These are phyloP conservation scores for Sturnus vulgaris DNA, from an alignment of 2,113 vertebrate genomes.

Conservation along the genomic window DNA sequence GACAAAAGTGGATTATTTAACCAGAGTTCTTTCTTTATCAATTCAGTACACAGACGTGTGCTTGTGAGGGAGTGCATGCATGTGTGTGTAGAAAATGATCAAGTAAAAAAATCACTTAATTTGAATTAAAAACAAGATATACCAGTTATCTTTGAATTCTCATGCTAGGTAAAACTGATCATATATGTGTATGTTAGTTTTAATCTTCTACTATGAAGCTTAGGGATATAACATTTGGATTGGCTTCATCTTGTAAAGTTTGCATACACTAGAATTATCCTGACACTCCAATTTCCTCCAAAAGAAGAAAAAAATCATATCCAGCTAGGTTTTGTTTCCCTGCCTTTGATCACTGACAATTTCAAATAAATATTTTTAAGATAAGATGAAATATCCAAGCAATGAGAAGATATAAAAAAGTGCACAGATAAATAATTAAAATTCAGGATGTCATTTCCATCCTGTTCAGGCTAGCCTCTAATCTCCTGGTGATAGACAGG, in stretches of 20 bases:
- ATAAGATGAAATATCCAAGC: slow-evolving; percentile 70
- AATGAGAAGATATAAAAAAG: slow-evolving; percentile 50
- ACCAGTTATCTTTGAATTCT: slow-evolving; percentile 21
- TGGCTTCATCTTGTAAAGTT: slow-evolving; percentile 69
- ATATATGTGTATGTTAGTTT: neutral
- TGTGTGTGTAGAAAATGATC: slow-evolving; percentile 59
- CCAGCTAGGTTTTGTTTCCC: slow-evolving; percentile 69
- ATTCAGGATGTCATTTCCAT: slow-evolving; percentile 49
- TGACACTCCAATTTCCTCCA: slow-evolving; percentile 71
- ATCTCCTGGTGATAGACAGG: slow-evolving; percentile 23
- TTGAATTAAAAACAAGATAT: slow-evolving; percentile 63
- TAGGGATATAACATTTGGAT: slow-evolving; percentile 39
- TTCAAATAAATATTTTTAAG: slow-evolving; percentile 77
- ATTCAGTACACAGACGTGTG: slow-evolving; percentile 72
- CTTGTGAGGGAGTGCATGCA: neutral
- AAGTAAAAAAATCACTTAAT: slow-evolving; percentile 65
- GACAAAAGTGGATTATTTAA: slow-evolving; percentile 99
- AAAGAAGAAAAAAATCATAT: slow-evolving; percentile 40
- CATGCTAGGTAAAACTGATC: neutral
- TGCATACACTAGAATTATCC: slow-evolving; percentile 71
- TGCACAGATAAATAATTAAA: slow-evolving; percentile 70
- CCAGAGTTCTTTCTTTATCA: slow-evolving; percentile 85
- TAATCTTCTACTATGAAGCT: slow-evolving; percentile 19
- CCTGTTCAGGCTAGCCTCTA: slow-evolving; percentile 23
- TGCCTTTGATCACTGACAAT: slow-evolving; percentile 75